Evolutionary conservation across 1,140 invertebrate species (phyloP).

Genomic region (Eumeta japonica): DNA sequence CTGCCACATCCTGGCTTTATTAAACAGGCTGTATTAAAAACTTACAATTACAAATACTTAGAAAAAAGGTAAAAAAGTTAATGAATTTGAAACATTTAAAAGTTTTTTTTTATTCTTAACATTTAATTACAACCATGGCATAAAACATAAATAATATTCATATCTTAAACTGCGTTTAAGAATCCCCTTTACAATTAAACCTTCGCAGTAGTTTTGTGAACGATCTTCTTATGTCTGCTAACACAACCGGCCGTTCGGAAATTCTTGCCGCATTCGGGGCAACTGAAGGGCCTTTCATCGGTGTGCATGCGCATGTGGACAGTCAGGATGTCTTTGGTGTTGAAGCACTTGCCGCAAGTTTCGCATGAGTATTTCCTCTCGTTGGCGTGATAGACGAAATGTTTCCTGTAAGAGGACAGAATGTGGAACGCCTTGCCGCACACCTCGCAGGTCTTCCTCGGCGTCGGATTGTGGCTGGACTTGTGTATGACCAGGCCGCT

Average conservation of each 20-base stretch:
- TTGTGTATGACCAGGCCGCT: slow-evolving; percentile 52
- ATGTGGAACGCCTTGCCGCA: slow-evolving; percentile 52
- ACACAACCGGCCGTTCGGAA: slow-evolving; percentile 52
- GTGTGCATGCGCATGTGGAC: slow-evolving; percentile 75
- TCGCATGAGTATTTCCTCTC: slow-evolving; percentile 53
- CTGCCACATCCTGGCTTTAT: too few species aligned
- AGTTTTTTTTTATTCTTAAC: too few species aligned
- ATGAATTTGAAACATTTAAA: too few species aligned
- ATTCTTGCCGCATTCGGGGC: slow-evolving; percentile 57
- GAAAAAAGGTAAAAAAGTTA: too few species aligned
- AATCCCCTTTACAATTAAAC: too few species aligned
- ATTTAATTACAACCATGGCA: too few species aligned
- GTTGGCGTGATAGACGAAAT: slow-evolving; percentile 50
- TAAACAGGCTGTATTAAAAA: too few species aligned
- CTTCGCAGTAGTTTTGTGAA: slow-evolving; percentile 24
- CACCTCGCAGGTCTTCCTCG: slow-evolving; percentile 49
- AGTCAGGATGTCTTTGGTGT: slow-evolving; percentile 59
- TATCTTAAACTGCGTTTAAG: too few species aligned
- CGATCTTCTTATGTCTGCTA: slow-evolving; percentile 44
- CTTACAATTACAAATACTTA: too few species aligned
- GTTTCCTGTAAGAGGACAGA: slow-evolving; percentile 39
- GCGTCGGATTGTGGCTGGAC: slow-evolving; percentile 45
- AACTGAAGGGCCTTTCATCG: slow-evolving; percentile 64
- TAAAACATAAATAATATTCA: too few species aligned
- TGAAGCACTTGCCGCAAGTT: slow-evolving; percentile 58